Evolutionary conservation across 2,888 invertebrate species (phyloP).

Genomic region (Mythimna loreyi): DNA sequence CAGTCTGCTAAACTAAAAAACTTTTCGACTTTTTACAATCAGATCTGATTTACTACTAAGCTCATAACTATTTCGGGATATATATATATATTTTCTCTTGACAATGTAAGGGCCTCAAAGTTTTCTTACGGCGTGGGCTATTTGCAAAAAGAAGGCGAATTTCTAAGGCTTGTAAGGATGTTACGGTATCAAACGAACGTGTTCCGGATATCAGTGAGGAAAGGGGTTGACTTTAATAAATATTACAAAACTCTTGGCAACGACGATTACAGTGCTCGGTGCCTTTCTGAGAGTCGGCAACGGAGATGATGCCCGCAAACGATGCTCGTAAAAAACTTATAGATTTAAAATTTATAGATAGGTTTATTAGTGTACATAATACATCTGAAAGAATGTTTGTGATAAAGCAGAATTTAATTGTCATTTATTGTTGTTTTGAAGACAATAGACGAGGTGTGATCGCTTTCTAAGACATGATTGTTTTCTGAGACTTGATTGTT

Average conservation of each 20-base stretch:
- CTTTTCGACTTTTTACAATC: constrained; percentile 35
- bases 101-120: constrained; percentile 36
- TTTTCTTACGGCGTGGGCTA: constrained; percentile 41
- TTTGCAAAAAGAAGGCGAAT: constrained; percentile 32
- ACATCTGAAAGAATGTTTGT: background rate
- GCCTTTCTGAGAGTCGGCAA: background rate
- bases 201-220: constrained; percentile 28
- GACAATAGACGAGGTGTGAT: background rate
- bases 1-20: constrained; percentile 33
- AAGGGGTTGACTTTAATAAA: constrained; percentile 42
- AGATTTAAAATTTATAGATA: too few species aligned
- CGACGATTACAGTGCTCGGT: constrained; percentile 7
- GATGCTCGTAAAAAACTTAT: constrained; percentile 27
- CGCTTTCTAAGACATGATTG: too few species aligned
- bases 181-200: constrained; percentile 20
- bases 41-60: constrained; percentile 41
- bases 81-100: constrained; percentile 44
- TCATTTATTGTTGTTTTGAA: background rate
- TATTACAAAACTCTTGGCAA: constrained; percentile 26
- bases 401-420: background rate
- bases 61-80: constrained; percentile 34
- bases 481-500: background rate
- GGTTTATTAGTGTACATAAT: constrained; percentile 6
- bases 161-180: constrained; percentile 20
- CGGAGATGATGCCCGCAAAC: constrained; percentile 6